phyloP scores from a whole-genome alignment of 1,140 invertebrate species.

The Adelges cooleyi region DNA sequence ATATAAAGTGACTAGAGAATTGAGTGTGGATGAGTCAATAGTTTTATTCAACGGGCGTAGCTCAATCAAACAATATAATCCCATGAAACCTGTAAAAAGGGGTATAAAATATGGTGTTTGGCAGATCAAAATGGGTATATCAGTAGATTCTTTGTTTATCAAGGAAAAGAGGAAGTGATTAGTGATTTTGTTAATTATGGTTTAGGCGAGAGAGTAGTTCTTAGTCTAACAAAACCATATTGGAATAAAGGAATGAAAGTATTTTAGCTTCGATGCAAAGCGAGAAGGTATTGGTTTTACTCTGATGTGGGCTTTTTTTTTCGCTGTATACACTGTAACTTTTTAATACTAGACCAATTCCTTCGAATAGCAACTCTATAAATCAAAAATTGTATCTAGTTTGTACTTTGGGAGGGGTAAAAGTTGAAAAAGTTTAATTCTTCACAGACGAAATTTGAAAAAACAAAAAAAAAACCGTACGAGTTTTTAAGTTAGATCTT shows the following conservation, averaged over 20 bases:
- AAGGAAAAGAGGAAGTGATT: conserved; percentile 31
- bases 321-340: too few relatives aligned
- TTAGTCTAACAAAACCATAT: conserved; percentile 35
- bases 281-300: too few relatives aligned
- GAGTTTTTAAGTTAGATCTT: too few relatives aligned
- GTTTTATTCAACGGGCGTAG: conserved; percentile 32
- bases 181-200: conserved; percentile 32
- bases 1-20: not conserved
- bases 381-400: too few relatives aligned
- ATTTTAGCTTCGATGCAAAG: too few relatives aligned
- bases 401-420: too few relatives aligned
- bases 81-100: conserved; percentile 35
- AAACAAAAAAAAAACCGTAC: too few relatives aligned
- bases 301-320: too few relatives aligned
- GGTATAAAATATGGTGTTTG: conserved; percentile 35
- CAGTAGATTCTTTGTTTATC: conserved; percentile 34
- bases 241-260: conserved; percentile 36
- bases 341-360: too few relatives aligned
- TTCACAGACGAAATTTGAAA: too few relatives aligned
- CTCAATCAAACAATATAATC: conserved; percentile 34
- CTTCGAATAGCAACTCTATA: too few relatives aligned
- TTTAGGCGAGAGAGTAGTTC: conserved; percentile 34
- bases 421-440: too few relatives aligned
- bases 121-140: conserved; percentile 33
- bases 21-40: not conserved